Evolutionary conservation across 2,888 invertebrate genomes (phyloP).

Genomic region (Chouioia cunea): DNA sequence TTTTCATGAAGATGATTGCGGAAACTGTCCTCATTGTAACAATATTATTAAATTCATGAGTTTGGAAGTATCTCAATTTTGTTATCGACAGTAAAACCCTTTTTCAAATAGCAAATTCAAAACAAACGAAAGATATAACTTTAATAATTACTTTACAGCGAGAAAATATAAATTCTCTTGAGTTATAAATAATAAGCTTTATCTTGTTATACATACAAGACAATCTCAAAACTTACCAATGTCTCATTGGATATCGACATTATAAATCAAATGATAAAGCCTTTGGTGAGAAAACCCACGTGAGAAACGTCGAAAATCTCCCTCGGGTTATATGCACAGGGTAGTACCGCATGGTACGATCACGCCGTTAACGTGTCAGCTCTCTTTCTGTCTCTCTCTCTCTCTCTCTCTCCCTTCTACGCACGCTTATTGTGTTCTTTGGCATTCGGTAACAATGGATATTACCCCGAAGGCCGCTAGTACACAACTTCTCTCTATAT

Average conservation of each 20-base stretch:
- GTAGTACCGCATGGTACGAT: conserved; percentile 25
- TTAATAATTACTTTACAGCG: too few relatives aligned
- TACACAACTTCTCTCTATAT: conserved; percentile 11
- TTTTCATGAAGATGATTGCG: too few relatives aligned
- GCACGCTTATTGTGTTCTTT: conserved; percentile 25
- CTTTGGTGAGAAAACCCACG: neutral
- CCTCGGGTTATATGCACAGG: neutral
- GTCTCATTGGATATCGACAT: neutral
- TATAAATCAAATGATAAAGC: conserved; percentile 17
- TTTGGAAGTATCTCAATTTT: too few relatives aligned
- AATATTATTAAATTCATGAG: too few relatives aligned
- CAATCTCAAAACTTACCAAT: neutral
- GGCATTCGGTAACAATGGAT: conserved; percentile 37
- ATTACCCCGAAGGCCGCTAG: neutral
- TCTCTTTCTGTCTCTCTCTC: neutral
- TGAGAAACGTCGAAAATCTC: conserved; percentile 32
- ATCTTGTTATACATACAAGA: too few relatives aligned
- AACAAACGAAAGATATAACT: too few relatives aligned
- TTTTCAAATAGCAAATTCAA: too few relatives aligned
- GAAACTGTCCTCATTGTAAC: too few relatives aligned
- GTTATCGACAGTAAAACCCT: too few relatives aligned
- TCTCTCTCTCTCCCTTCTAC: too few relatives aligned
- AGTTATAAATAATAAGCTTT: too few relatives aligned
- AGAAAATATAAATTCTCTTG: too few relatives aligned
- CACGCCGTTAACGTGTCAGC: conserved; percentile 10